Base-by-base conservation (phyloP, 2,888 invertebrate species). In the Plagodis dolabraria region DNA sequence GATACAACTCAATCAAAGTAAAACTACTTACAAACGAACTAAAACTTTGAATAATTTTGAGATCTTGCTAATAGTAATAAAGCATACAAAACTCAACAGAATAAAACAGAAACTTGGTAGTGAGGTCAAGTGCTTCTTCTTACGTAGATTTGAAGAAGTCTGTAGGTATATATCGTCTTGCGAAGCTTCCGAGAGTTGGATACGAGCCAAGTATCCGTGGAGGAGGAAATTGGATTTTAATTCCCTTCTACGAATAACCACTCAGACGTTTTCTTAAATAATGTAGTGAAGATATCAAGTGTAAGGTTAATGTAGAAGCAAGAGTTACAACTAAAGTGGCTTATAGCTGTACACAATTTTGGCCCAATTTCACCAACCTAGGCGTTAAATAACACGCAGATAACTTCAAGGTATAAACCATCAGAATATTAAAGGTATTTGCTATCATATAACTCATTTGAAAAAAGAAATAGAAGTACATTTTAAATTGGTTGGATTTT, bases 141-240 rank as follows among this genome's bases (percentile, higher is more conserved):
- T 12, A 11, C 5, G 53, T 38, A 40, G n/a, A 11, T 53, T 46
- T 47, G 38, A 47, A 53, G 33, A 11, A 35, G 36, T 36, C 36
- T n/a, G 11, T 43, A 43, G 7, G 34, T 11, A 33, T 40, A 40
- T 53, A 53, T 53, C 40, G 10, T 47, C 40, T 53, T 33, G 33
- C 33, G 47, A 47, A 11, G 53, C 33, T 42, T 33, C 36, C 34
- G 35, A 44, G 35, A 11, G 43, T 43, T 54, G 54, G 54, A 34
- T 8, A 43, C 8, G n/a, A 10, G 54, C 54, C 54, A 54, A 54
- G 45, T 34, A 22, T 7, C 48, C 35, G 33, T 12, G 10, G 33
- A 34, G 34, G 33, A 42, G 53, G 42, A 11, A 54, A 54, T 47
- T 54, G 43, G 42, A 43, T 42, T 47, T 54, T 54, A 54, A 54